Evolutionary conservation across 2,888 invertebrate species (phyloP).

Genomic region (Timema cristinae): DNA sequence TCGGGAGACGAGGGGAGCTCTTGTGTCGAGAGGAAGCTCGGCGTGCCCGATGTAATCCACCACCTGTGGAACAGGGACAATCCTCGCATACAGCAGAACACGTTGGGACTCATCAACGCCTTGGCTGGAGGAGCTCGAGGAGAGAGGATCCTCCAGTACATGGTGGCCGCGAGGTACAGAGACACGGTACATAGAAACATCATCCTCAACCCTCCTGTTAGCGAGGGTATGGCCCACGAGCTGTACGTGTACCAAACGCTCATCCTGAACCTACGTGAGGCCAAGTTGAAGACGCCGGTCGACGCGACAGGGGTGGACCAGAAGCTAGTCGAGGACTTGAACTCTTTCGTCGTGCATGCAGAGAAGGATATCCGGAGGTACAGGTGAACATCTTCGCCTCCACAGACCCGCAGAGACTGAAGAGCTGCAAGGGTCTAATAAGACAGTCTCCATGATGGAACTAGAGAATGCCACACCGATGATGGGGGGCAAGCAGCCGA

Average conservation of each 20-base stretch:
- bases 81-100: slow-evolving; percentile 23
- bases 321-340: slow-evolving; percentile 20
- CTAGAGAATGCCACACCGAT: no score
- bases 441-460: no score
- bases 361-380: slow-evolving; percentile 5
- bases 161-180: slow-evolving; percentile 20
- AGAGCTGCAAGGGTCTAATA: no score
- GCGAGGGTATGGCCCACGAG: slow-evolving; percentile 20
- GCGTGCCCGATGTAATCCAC: slow-evolving; percentile 21
- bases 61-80: slow-evolving; percentile 21
- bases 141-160: slow-evolving; percentile 1
- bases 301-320: slow-evolving; percentile 21
- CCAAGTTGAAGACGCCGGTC: slow-evolving; percentile 15
- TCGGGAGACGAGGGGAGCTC: slow-evolving; percentile 1
- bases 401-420: not conserved
- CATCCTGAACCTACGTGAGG: slow-evolving; percentile 19
- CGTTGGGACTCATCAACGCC: slow-evolving; percentile 24
- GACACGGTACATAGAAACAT: slow-evolving; percentile 21
- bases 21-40: slow-evolving; percentile 15
- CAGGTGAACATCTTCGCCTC: not conserved
- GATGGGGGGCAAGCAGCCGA: not conserved
- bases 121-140: slow-evolving; percentile 12
- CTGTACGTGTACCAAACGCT: slow-evolving; percentile 24
- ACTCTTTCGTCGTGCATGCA: slow-evolving; percentile 7
- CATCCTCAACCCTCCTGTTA: not conserved